Percentiles rank a stretch among this genome's conserved stretches.
These are phyloP conservation scores for Drosophila anceps DNA, from an alignment of 2,888 invertebrate genomes.

Conservation along the genomic window DNA sequence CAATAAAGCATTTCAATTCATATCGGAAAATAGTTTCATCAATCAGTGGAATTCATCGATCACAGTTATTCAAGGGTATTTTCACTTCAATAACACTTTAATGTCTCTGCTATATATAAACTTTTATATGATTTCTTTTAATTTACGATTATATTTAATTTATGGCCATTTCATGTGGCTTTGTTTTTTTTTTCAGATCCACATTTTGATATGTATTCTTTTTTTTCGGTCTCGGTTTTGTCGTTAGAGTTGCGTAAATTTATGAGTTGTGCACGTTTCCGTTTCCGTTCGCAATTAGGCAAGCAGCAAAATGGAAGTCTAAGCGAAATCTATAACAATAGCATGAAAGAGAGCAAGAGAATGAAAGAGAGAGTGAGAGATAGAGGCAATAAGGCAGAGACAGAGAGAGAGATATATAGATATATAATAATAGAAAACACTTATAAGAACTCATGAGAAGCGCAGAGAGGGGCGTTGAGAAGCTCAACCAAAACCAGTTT, in stretches of 20 bases:
- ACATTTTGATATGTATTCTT: slow-evolving; percentile 1
- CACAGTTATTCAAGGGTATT: slow-evolving; percentile 1
- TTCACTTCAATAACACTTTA: not conserved
- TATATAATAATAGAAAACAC: not conserved
- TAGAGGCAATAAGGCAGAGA: not conserved
- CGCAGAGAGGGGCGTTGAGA: not conserved
- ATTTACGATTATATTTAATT: slow-evolving; percentile 56
- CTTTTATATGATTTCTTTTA: slow-evolving; percentile 41
- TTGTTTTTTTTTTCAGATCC: slow-evolving; percentile 8
- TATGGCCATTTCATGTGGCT: slow-evolving; percentile 47
- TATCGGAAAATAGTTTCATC: not conserved
- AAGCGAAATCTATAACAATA: not conserved
- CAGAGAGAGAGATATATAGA: not conserved
- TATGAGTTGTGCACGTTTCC: slow-evolving; percentile 58
- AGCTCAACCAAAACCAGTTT: too few species aligned
- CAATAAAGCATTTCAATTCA: not conserved
- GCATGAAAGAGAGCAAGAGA: not conserved
- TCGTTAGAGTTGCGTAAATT: slow-evolving; percentile 45
- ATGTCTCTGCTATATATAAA: too few species aligned
- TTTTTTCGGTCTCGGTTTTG: slow-evolving; percentile 16
- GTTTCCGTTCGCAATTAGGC: slow-evolving; percentile 70
- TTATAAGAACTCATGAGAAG: not conserved
- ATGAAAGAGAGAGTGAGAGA: not conserved
- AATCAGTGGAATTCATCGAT: not conserved
- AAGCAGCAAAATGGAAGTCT: slow-evolving; percentile 14